Conservation (phyloP, 1,140 invertebrate genomes). For the Lordiphosa collinella region DNA sequence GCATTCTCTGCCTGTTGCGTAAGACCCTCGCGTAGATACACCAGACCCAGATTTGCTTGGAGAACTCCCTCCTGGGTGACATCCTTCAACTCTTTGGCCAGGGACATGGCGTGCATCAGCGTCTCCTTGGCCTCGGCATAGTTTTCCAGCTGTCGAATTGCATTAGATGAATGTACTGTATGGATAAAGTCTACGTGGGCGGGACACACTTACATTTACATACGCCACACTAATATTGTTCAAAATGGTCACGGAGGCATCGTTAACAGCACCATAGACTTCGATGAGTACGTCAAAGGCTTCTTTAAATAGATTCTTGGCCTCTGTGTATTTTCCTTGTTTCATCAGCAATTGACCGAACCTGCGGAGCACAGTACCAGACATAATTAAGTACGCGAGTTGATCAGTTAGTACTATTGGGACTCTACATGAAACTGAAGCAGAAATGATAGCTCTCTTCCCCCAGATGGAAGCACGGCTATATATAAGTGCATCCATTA, state of each 20-base stretch:
- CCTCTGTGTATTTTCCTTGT: conserved; percentile 83
- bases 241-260: conserved; percentile 88
- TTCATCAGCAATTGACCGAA: conserved; percentile 89
- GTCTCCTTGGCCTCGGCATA: conserved; percentile 86
- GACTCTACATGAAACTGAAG: background rate
- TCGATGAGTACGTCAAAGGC: conserved; percentile 85
- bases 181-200: no score
- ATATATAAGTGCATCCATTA: no score
- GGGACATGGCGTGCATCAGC: conserved; percentile 85
- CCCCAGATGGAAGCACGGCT: no score
- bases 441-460: background rate
- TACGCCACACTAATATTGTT: conserved; percentile 92
- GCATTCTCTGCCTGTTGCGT: conserved; percentile 85
- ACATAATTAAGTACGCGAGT: background rate
- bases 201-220: conserved; percentile 77
- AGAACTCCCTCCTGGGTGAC: conserved; percentile 86
- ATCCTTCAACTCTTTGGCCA: conserved; percentile 84
- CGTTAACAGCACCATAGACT: conserved; percentile 84
- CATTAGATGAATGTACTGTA: no score
- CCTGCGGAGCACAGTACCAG: conserved; percentile 82
- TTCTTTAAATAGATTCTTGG: conserved; percentile 85
- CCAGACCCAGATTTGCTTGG: conserved; percentile 90
- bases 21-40: conserved; percentile 87
- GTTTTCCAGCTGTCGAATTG: conserved; percentile 81
- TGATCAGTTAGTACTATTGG: background rate